Evolutionary conservation across 2,113 vertebrate genomes (phyloP).

Genomic region (Bothrops jararaca): DNA sequence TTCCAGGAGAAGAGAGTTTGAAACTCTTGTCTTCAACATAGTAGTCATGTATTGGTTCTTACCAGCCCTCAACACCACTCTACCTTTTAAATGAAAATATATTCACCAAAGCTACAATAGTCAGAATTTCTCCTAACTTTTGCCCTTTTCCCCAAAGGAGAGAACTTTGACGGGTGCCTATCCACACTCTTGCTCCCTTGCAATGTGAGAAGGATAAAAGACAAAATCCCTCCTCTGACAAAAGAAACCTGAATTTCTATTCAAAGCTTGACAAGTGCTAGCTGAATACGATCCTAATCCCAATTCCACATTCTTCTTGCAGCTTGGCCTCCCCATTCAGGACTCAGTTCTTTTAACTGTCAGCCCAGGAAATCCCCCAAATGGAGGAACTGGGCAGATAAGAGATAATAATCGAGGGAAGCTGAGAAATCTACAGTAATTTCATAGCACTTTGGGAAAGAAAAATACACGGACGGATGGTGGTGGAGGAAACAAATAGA

Average conservation of each 20-base stretch:
- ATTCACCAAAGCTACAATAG: rapidly evolving
- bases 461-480: conserved; percentile 48
- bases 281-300: conserved; percentile 96
- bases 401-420: conserved; percentile 81
- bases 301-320: conserved; percentile 85
- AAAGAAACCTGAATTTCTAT: conserved; percentile 77
- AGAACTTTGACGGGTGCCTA: conserved; percentile 62
- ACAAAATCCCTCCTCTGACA: conserved; percentile 60
- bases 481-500: conserved; percentile 26
- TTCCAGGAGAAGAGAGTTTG: background rate
- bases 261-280: conserved; percentile 84
- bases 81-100: rapidly evolving
- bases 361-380: conserved; percentile 84
- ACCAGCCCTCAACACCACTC: background rate
- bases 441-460: conserved; percentile 64
- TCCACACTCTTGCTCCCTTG: conserved; percentile 71
- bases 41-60: background rate
- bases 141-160: rapidly evolving
- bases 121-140: background rate
- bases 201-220: conserved; percentile 60
- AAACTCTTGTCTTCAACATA: background rate
- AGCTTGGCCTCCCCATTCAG: conserved; percentile 76
- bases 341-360: conserved; percentile 82
- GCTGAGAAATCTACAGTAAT: conserved; percentile 77
- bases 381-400: conserved; percentile 81